Percentiles rank a stretch among this genome's conserved stretches.
Conservation (phyloP, 2,797 vertebrate species). For the Calcarius lapponicus region DNA sequence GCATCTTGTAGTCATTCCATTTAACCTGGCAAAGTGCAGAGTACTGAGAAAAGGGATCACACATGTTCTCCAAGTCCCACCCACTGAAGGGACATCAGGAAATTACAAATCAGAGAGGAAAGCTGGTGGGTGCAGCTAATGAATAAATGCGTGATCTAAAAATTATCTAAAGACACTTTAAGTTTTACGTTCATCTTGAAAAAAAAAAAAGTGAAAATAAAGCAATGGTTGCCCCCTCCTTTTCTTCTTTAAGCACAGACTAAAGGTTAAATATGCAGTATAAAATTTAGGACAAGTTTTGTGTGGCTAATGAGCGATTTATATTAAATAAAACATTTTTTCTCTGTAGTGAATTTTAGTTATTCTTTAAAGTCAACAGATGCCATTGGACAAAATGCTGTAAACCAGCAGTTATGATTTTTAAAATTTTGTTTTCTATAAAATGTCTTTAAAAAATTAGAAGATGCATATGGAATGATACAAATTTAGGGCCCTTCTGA, state of each 20-base stretch:
- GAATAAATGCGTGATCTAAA: background rate
- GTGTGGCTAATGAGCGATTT: background rate
- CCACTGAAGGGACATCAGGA: background rate
- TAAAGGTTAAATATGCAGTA: background rate
- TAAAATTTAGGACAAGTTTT: background rate
- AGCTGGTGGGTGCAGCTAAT: rapidly evolving
- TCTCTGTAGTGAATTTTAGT: background rate
- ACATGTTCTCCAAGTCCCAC: background rate
- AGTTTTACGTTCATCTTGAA: background rate
- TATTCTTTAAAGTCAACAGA: background rate
- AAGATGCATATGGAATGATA: rapidly evolving
- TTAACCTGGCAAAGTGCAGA: background rate
- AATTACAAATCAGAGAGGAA: background rate
- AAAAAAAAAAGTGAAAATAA: rapidly evolving
- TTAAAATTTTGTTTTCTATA: background rate
- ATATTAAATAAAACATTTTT: background rate
- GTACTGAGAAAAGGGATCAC: background rate
- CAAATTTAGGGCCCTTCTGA: background rate
- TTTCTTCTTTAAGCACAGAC: background rate
- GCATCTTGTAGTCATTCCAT: background rate
- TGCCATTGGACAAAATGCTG: background rate
- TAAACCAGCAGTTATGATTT: background rate
- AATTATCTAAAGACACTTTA: background rate
- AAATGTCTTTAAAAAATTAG: too few relatives aligned
- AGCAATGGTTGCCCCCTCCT: background rate